Evolutionary conservation across 2,888 invertebrate species (phyloP).

Genomic region (Lasioglossum leucozonium): DNA sequence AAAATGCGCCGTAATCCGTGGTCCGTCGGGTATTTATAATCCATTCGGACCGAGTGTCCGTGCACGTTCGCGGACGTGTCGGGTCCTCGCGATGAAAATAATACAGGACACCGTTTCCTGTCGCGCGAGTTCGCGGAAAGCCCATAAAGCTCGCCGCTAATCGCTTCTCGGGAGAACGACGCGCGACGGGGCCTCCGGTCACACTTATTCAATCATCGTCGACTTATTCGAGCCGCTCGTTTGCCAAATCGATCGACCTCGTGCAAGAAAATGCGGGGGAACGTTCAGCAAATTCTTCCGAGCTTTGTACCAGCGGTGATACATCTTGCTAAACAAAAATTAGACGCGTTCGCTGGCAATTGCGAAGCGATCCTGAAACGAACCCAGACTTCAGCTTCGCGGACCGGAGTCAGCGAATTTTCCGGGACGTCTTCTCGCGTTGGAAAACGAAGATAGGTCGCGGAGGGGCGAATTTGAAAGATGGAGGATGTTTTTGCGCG

Average conservation of each 20-base stretch:
- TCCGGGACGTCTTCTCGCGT: not conserved
- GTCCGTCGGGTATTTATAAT: constrained; percentile 22
- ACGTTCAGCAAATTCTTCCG: not conserved
- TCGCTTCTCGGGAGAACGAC: not conserved
- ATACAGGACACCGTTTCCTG: not conserved
- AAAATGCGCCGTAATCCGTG: not conserved
- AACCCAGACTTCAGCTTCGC: not conserved
- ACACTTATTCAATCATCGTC: not conserved
- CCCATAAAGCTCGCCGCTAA: not conserved
- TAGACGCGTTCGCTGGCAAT: no score
- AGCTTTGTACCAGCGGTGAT: no score
- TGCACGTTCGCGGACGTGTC: not conserved
- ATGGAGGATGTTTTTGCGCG: not conserved
- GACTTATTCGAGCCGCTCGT: not conserved
- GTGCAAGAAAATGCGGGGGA: not conserved
- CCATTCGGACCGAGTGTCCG: not conserved
- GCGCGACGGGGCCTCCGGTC: not conserved
- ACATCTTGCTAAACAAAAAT: not conserved
- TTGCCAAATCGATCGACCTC: not conserved
- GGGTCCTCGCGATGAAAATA: constrained; percentile 2
- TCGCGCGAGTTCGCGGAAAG: not conserved
- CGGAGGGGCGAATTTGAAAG: not conserved
- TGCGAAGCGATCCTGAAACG: not conserved
- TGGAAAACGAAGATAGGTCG: not conserved
- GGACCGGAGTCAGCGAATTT: not conserved